Percentiles rank a stretch among this genome's conserved stretches.
Conservation (phyloP, 2,113 vertebrate genomes). For the Chrysochloris asiatica region DNA sequence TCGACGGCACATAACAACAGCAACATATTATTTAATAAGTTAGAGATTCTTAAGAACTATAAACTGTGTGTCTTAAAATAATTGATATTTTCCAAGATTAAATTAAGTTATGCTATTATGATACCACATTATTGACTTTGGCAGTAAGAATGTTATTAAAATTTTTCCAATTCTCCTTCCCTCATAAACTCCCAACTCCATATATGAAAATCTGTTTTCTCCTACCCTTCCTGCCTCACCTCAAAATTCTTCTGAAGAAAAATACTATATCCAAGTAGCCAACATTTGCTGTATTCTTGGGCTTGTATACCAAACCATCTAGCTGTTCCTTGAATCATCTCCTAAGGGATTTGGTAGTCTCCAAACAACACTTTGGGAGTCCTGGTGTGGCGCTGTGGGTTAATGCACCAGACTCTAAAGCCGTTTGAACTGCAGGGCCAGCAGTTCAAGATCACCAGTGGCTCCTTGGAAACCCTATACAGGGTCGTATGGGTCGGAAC, state of each 20-base stretch:
- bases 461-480: no score
- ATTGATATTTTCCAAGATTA: background rate
- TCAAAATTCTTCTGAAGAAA: background rate
- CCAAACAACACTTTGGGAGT: conserved; percentile 70
- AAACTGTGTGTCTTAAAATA: conserved; percentile 14
- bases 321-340: conserved; percentile 71
- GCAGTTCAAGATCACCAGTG: no score
- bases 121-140: conserved; percentile 10
- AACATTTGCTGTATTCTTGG: background rate
- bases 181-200: background rate
- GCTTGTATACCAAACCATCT: background rate
- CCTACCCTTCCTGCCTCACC: background rate
- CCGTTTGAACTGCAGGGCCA: no score
- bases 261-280: background rate
- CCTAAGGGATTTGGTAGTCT: conserved; percentile 71
- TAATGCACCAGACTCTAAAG: no score
- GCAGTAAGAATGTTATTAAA: conserved; percentile 35
- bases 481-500: no score
- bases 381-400: no score
- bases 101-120: background rate
- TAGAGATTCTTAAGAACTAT: background rate
- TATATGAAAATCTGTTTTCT: background rate
- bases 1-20: no score
- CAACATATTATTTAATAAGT: background rate
- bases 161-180: background rate